Evolutionary conservation across 2,797 vertebrate genomes (phyloP).

Genomic region (Podargus strigoides): DNA sequence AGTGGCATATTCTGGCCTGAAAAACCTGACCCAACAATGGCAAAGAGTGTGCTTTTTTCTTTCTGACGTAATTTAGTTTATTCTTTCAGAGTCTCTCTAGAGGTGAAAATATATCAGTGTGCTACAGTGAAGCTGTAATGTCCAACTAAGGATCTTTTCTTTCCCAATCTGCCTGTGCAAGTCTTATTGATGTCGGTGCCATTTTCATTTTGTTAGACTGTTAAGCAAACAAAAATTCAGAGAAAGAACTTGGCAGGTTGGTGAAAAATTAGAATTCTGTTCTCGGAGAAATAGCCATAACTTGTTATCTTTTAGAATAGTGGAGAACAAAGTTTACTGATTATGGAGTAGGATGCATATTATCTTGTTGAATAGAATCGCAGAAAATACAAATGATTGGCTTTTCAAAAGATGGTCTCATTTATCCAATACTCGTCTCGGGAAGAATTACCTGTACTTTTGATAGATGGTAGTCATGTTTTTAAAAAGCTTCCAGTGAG

Average conservation of each 20-base stretch:
- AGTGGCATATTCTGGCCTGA: not conserved
- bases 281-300: not conserved
- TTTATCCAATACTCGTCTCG: not conserved
- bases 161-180: accelerated
- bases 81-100: not conserved
- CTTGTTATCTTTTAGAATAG: not conserved
- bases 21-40: not conserved
- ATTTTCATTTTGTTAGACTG: not conserved
- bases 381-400: not conserved
- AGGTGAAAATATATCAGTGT: not conserved
- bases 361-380: not conserved
- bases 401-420: not conserved
- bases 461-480: not conserved
- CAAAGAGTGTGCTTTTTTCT: not conserved
- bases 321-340: not conserved
- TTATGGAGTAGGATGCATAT: not conserved
- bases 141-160: not conserved
- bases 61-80: not conserved
- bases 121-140: not conserved
- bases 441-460: not conserved
- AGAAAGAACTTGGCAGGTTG: not conserved
- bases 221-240: not conserved
- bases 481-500: not conserved
- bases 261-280: not conserved
- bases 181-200: not conserved